Evolutionary conservation across 2,113 vertebrate genomes (phyloP).

Genomic region (Bubo scandiacus): DNA sequence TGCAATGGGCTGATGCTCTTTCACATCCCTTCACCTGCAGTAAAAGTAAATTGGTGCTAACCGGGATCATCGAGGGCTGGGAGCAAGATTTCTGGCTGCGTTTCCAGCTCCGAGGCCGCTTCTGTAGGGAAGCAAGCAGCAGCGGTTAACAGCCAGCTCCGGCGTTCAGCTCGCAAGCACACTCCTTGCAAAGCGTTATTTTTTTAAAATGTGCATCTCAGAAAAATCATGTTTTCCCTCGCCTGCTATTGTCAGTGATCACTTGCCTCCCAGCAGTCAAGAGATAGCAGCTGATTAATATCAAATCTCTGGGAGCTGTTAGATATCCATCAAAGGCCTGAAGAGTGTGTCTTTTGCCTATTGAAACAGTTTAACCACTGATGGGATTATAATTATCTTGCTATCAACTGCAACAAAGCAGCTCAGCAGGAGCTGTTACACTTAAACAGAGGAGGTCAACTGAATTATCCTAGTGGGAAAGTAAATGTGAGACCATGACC

Average conservation of each 20-base stretch:
- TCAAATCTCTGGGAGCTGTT: not conserved
- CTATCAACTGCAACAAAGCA: constrained; percentile 52
- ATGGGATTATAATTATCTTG: constrained; percentile 53
- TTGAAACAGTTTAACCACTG: constrained; percentile 43
- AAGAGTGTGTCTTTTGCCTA: constrained; percentile 4
- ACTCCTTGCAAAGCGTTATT: accelerated
- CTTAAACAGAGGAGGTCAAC: constrained; percentile 3
- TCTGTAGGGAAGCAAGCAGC: accelerated
- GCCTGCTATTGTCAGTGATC: not conserved
- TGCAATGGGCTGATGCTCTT: accelerated
- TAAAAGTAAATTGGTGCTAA: not conserved
- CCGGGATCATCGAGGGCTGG: accelerated
- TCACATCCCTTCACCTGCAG: not conserved
- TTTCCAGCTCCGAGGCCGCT: accelerated
- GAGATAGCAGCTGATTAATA: not conserved
- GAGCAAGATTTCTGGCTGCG: not conserved
- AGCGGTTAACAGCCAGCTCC: not conserved
- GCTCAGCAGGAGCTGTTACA: constrained; percentile 28
- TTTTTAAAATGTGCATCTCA: not conserved
- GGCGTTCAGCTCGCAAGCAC: not conserved
- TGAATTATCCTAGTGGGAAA: not conserved
- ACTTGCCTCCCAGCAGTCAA: not conserved
- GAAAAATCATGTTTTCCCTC: not conserved
- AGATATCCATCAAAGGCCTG: constrained; percentile 18
- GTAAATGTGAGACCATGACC: not conserved